These are phyloP conservation scores for Orgyia antiqua DNA, from an alignment of 2,888 invertebrate species.

Conservation along the genomic window DNA sequence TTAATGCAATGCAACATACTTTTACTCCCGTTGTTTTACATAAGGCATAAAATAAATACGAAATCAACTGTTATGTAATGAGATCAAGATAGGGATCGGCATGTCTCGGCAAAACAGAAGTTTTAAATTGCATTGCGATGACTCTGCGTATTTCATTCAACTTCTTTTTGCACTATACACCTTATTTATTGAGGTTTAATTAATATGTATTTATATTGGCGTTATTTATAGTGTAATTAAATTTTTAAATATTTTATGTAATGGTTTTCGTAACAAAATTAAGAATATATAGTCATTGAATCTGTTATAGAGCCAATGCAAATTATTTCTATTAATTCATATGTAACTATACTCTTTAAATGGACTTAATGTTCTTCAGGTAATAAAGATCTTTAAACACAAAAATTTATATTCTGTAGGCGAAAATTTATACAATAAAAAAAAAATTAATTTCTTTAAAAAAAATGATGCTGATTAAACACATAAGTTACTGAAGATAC, in stretches of 20 bases:
- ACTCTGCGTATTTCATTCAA: conserved; percentile 42
- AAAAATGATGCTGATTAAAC: too few relatives aligned
- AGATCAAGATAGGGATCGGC: conserved; percentile 48
- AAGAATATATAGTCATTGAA: too few relatives aligned
- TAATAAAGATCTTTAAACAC: too few relatives aligned
- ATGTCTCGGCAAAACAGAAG: conserved; percentile 39
- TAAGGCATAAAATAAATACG: conserved; percentile 15
- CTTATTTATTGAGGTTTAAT: conserved; percentile 43
- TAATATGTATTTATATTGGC: conserved; percentile 22
- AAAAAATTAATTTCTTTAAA: too few relatives aligned
- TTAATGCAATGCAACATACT: conserved; percentile 8
- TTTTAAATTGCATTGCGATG: conserved; percentile 62
- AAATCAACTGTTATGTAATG: conserved; percentile 46
- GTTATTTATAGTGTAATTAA: background rate
- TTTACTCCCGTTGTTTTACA: conserved; percentile 15
- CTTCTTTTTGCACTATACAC: conserved; percentile 55
- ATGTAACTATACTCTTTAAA: too few relatives aligned
- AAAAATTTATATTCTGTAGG: too few relatives aligned
- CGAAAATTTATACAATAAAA: too few relatives aligned
- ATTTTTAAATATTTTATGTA: background rate
- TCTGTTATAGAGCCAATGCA: too few relatives aligned
- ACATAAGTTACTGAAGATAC: too few relatives aligned
- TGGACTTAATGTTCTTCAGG: too few relatives aligned
- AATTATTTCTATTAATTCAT: too few relatives aligned
- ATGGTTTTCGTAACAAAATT: too few relatives aligned